phyloP scores from a whole-genome alignment of 1,140 invertebrate species.

The Lepidotrigona ventralis region DNA sequence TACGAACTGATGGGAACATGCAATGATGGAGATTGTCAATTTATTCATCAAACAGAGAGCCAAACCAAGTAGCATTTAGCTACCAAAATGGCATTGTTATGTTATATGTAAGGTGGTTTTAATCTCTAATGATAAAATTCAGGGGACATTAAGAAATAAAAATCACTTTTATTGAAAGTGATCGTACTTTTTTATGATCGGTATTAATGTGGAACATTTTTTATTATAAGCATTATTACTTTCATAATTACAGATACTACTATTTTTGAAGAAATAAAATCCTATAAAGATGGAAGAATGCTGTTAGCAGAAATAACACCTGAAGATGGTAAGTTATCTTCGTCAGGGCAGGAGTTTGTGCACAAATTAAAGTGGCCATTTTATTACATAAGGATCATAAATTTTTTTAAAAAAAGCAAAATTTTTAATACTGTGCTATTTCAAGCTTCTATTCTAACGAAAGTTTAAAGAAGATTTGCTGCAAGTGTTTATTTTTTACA shows the following conservation, averaged over 20 bases:
- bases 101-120: constrained; percentile 77
- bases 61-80: constrained; percentile 64
- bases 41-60: constrained; percentile 70
- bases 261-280: constrained; percentile 49
- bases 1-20: constrained; percentile 78
- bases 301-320: constrained; percentile 53
- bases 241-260: constrained; percentile 63
- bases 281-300: constrained; percentile 20
- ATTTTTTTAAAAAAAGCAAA: constrained; percentile 40
- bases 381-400: constrained; percentile 51
- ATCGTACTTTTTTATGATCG: constrained; percentile 1
- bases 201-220: neutral
- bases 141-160: constrained; percentile 23
- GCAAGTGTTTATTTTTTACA: constrained; percentile 64
- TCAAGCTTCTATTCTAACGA: constrained; percentile 52
- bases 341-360: constrained; percentile 63
- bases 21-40: constrained; percentile 76
- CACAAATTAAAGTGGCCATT: constrained; percentile 59
- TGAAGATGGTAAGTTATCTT: constrained; percentile 76
- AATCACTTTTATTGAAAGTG: constrained; percentile 31
- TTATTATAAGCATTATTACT: constrained; percentile 19
- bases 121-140: constrained; percentile 62
- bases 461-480: constrained; percentile 50
- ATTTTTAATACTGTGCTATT: constrained; percentile 49
- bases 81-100: constrained; percentile 63